Percentiles rank a stretch among this genome's conserved stretches.
These are phyloP conservation scores for Cylas formicarius DNA, from an alignment of 1,140 invertebrate genomes.

Conservation along the genomic window DNA sequence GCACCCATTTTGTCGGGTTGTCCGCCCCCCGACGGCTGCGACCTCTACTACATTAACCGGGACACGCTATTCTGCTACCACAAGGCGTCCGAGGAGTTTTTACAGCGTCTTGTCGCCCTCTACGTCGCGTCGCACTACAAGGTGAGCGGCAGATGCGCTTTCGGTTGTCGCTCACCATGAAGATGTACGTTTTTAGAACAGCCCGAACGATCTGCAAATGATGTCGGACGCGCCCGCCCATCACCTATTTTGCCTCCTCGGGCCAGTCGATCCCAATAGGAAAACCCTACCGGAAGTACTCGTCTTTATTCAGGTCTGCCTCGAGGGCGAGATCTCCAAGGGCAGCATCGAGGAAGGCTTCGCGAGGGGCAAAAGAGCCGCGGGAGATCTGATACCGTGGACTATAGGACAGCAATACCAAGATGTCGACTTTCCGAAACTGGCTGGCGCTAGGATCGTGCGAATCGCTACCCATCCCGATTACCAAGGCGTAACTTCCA, in stretches of 20 bases:
- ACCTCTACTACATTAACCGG: slow-evolving; percentile 85
- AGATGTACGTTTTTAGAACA: slow-evolving; percentile 60
- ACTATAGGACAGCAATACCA: slow-evolving; percentile 94
- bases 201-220: slow-evolving; percentile 97
- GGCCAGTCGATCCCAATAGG: slow-evolving; percentile 66
- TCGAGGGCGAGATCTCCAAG: slow-evolving; percentile 92
- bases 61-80: slow-evolving; percentile 98
- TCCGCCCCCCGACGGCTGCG: slow-evolving; percentile 80
- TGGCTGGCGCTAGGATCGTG: slow-evolving; percentile 88
- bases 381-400: slow-evolving; percentile 98
- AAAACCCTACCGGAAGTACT: slow-evolving; percentile 83
- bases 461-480: slow-evolving; percentile 97
- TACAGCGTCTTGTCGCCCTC: slow-evolving; percentile 85
- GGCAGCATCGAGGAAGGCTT: slow-evolving; percentile 69
- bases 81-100: slow-evolving; percentile 88
- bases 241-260: slow-evolving; percentile 91
- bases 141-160: slow-evolving; percentile 41
- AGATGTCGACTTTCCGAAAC: slow-evolving; percentile 84
- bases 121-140: slow-evolving; percentile 98
- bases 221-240: slow-evolving; percentile 98
- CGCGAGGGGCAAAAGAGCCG: slow-evolving; percentile 77
- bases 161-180: slow-evolving; percentile 1
- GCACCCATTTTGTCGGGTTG: slow-evolving; percentile 64
- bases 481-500: slow-evolving; percentile 71
- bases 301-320: slow-evolving; percentile 86